Conservation (phyloP, 2,113 vertebrate genomes). For the Syngnathoides biaculeatus region DNA sequence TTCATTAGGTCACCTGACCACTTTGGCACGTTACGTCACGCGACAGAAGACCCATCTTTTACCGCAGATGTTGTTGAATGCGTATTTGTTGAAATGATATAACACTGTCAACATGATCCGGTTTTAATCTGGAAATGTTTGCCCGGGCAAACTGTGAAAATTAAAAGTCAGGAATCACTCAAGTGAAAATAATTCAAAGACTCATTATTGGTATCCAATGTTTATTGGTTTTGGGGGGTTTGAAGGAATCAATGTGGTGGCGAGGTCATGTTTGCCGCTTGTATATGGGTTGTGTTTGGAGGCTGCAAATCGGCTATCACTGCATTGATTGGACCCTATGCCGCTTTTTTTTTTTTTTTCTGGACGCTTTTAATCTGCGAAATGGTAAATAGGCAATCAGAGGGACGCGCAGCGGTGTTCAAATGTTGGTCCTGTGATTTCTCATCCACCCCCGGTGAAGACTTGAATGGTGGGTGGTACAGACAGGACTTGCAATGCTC, state of each 20-base stretch:
- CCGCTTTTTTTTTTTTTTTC: conserved; percentile 50
- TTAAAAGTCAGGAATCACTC: background rate
- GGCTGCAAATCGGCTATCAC: conserved; percentile 24
- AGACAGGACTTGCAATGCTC: background rate
- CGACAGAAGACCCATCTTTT: conserved; percentile 6
- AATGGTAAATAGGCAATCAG: conserved; percentile 68
- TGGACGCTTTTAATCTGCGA: conserved; percentile 55
- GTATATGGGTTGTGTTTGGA: conserved; percentile 46
- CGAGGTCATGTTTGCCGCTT: conserved; percentile 46
- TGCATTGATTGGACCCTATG: conserved; percentile 53
- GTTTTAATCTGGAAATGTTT: background rate
- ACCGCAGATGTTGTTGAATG: background rate
- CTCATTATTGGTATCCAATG: conserved; percentile 27
- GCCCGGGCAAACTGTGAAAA: conserved; percentile 5
- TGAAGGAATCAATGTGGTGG: conserved; percentile 43
- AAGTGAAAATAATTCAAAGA: conserved; percentile 24
- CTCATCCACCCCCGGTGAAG: conserved; percentile 33
- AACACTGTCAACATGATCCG: background rate
- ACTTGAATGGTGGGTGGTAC: conserved; percentile 35
- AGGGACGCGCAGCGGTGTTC: conserved; percentile 27
- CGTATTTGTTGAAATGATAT: background rate
- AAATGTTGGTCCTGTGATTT: conserved; percentile 35
- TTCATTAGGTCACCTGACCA: conserved; percentile 66
- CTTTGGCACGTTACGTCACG: conserved; percentile 22
- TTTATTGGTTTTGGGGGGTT: conserved; percentile 30